phyloP scores from a whole-genome alignment of 2,888 invertebrate genomes.

The Cataglyphis albicans region DNA sequence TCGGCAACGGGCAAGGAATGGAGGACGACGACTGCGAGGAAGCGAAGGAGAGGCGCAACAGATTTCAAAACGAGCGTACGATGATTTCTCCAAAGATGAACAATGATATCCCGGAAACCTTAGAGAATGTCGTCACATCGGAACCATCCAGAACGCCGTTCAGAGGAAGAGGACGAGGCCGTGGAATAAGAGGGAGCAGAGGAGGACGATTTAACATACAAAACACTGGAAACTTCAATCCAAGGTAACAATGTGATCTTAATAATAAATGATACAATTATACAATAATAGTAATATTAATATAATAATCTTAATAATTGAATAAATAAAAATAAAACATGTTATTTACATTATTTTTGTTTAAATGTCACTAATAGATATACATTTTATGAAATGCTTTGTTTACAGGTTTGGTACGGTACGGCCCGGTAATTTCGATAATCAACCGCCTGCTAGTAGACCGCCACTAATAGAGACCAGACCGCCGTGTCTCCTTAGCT shows the following conservation, averaged over 20 bases:
- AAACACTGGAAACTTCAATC: constrained; percentile 76
- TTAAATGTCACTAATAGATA: background rate
- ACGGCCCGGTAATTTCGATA: constrained; percentile 70
- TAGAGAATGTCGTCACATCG: constrained; percentile 83
- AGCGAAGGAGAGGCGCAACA: constrained; percentile 82
- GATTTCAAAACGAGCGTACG: constrained; percentile 83
- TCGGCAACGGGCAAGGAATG: constrained; percentile 77
- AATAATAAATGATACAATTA: background rate
- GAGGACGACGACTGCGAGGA: constrained; percentile 84
- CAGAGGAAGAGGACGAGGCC: constrained; percentile 78
- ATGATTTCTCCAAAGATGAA: constrained; percentile 82
- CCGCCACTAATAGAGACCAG: constrained; percentile 79
- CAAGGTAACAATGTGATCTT: constrained; percentile 70
- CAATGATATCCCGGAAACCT: constrained; percentile 82
- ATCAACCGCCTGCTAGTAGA: constrained; percentile 74
- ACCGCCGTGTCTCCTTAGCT: constrained; percentile 76
- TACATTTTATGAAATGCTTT: constrained; percentile 22
- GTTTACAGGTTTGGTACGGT: constrained; percentile 66
- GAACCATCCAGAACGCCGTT: constrained; percentile 77
- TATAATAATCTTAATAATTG: background rate
- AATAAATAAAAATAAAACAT: background rate
- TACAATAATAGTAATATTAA: constrained; percentile 12
- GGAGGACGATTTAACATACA: constrained; percentile 77
- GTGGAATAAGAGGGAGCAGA: constrained; percentile 71
- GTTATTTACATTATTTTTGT: background rate